Evolutionary conservation across 2,113 vertebrate species (phyloP), one percentile per base, ranked within the genome.

Genomic region (Dipodomys merriami): DNA sequence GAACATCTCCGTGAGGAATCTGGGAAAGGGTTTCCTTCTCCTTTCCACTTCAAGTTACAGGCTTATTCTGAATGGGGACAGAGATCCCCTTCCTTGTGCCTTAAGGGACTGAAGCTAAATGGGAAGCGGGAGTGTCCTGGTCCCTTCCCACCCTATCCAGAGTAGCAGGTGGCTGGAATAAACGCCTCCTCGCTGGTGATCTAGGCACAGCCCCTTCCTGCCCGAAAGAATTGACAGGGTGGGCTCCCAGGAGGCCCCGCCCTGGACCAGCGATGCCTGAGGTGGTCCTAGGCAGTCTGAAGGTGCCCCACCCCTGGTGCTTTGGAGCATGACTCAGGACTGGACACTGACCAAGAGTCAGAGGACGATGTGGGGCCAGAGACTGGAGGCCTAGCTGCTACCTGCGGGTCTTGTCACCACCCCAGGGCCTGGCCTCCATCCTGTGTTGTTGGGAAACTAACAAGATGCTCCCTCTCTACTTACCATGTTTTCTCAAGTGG

Each of bases 121-220:
- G 39, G 57, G n/a, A 69, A 73, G 68, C 44, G 11, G 44, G 18
- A 18, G 2, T 20, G 2, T 5, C 30, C 29, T 60, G 29, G 4
- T 46, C 22, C 10, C 35, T 23, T 60, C 23, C 49, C 27, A 29
- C 25, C n/a, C 65, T 22, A 4, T 18, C 12, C 67, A 0, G 29
- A 81, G 46, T 73, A 91, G 62, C 90, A 89, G 64, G 91, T 88
- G 95, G n/a, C 25, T 46, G 62, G 13, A 72, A 57, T 71, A 30
- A n/a, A 57, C 9, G 64, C 33, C 19, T 7, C 8, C 20, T 72
- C 30, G 65, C 60, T 82, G 57, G 74, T 68, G 69, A 78, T 65
- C 64, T 73, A 80, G 76, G 44, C 13, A 12, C 86, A 64, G 53
- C 53, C 72, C 71, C 39, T n/a, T n/a, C 49, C 39, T 89, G 35